These are phyloP conservation scores for Micromys minutus DNA, from an alignment of 2,113 vertebrate species.

Conservation along the genomic window DNA sequence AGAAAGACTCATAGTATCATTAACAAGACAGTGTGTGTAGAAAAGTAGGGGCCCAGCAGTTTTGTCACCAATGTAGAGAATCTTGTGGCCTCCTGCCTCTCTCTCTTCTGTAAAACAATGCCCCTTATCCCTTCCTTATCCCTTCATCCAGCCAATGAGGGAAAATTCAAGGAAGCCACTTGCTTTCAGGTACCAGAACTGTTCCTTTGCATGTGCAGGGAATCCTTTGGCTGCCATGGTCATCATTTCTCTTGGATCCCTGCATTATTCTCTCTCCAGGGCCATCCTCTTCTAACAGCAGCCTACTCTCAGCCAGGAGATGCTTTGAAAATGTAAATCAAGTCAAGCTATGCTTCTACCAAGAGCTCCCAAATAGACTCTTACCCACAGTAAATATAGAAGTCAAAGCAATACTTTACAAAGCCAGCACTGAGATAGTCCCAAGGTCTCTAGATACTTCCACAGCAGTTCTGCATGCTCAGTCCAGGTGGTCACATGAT, in stretches of 20 bases:
- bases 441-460: neutral
- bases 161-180: neutral
- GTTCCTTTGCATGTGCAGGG: neutral
- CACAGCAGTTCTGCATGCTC: neutral
- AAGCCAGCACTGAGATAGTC: neutral
- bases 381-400: constrained; percentile 1
- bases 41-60: neutral
- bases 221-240: neutral
- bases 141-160: neutral
- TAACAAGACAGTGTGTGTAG: neutral
- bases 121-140: neutral
- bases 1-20: neutral
- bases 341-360: neutral
- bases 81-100: neutral
- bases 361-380: neutral
- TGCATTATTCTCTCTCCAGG: neutral
- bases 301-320: neutral
- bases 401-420: neutral
- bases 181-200: neutral
- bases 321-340: neutral
- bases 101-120: neutral
- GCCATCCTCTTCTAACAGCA: neutral
- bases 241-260: neutral
- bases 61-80: neutral
- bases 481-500: neutral